Evolutionary conservation across 1,140 invertebrate genomes (phyloP).

Genomic region (Lamellibrachia luymesi): DNA sequence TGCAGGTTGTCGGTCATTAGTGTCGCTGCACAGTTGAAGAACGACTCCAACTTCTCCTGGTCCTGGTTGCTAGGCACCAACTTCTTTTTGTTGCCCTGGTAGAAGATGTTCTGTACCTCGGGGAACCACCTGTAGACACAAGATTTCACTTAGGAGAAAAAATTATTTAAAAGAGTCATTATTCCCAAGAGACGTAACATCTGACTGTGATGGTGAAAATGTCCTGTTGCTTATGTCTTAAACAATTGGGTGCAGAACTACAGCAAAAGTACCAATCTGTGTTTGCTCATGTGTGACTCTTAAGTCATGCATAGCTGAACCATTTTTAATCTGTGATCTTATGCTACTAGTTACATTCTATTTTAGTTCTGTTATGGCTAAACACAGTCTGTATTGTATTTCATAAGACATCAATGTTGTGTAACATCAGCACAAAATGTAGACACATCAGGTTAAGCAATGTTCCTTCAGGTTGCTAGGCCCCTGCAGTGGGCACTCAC

Average conservation of each 20-base stretch:
- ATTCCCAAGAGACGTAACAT: neutral
- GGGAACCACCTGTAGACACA: constrained; percentile 61
- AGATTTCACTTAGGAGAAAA: neutral
- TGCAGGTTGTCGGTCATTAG: constrained; percentile 85
- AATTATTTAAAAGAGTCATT: neutral
- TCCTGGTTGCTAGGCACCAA: constrained; percentile 71
- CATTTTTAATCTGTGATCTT: neutral
- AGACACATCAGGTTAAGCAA: neutral
- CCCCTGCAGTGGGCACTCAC: constrained; percentile 36
- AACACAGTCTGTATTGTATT: neutral
- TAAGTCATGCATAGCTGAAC: neutral
- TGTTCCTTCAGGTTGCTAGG: neutral
- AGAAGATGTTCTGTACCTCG: constrained; percentile 63
- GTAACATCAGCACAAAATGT: neutral
- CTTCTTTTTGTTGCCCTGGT: constrained; percentile 70
- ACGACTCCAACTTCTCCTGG: constrained; percentile 67
- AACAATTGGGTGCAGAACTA: neutral
- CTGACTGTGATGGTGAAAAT: neutral
- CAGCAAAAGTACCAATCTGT: neutral
- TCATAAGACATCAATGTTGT: neutral
- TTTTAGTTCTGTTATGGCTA: neutral
- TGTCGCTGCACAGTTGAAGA: constrained; percentile 80
- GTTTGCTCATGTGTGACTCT: neutral
- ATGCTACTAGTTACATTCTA: neutral
- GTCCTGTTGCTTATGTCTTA: neutral